Conservation (phyloP, 2,888 invertebrate genomes). For the Meteorus colon region DNA sequence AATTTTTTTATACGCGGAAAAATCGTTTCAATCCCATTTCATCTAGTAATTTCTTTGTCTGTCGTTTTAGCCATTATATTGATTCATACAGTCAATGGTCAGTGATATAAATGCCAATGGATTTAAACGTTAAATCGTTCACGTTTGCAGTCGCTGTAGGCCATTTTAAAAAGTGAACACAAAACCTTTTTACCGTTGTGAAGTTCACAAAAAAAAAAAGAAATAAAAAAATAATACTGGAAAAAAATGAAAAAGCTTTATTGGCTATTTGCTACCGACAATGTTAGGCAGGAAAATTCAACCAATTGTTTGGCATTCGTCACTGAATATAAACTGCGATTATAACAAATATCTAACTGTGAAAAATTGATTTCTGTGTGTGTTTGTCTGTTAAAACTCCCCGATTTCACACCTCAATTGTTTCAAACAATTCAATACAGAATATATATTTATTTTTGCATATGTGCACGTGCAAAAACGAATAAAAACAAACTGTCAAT, state of each 20-base stretch:
- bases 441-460: not conserved
- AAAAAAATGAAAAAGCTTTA: constrained; percentile 17
- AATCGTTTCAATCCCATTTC: not conserved
- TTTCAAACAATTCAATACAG: not conserved
- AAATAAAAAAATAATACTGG: not conserved
- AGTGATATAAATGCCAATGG: constrained; percentile 33
- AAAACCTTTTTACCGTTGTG: not conserved
- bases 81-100: constrained; percentile 39
- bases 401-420: not conserved
- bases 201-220: not conserved
- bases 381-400: not conserved
- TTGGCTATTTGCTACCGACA: constrained; percentile 37
- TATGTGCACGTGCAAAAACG: too few relatives aligned
- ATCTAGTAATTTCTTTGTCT: constrained; percentile 8
- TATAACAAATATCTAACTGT: not conserved
- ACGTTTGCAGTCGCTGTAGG: not conserved
- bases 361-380: constrained; percentile 2
- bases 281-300: constrained; percentile 37
- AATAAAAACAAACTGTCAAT: not conserved
- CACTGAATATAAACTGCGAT: constrained; percentile 11
- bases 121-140: constrained; percentile 39
- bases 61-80: not conserved
- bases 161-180: constrained; percentile 6
- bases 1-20: not conserved
- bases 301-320: constrained; percentile 32